A percentile compares a stretch with the other conserved stretches of the same genome.
Evolutionary conservation across 2,888 invertebrate genomes (phyloP).

Genomic region (Toxonevra muliebris): DNA sequence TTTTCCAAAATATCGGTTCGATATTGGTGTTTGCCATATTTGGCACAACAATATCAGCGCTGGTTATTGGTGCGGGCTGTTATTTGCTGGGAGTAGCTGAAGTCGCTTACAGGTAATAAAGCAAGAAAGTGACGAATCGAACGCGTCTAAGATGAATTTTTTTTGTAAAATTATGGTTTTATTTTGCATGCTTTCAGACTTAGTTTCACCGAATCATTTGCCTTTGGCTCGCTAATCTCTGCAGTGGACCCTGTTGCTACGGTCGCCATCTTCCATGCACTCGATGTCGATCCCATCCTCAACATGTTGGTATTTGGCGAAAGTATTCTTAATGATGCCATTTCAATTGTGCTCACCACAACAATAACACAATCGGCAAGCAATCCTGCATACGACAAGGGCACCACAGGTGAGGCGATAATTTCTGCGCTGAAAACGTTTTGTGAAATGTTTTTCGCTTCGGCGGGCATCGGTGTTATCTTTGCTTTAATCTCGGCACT

Average conservation of each 20-base stretch:
- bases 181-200: slow-evolving; percentile 71
- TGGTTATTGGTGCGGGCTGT: slow-evolving; percentile 95
- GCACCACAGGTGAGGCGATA: slow-evolving; percentile 81
- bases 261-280: slow-evolving; percentile 96
- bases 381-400: slow-evolving; percentile 70
- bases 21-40: slow-evolving; percentile 97
- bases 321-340: slow-evolving; percentile 89
- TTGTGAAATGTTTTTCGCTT: slow-evolving; percentile 98
- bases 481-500: slow-evolving; percentile 94
- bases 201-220: slow-evolving; percentile 96
- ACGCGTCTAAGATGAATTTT: not conserved
- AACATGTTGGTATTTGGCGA: slow-evolving; percentile 99
- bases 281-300: slow-evolving; percentile 95
- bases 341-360: slow-evolving; percentile 96
- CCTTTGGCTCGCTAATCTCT: slow-evolving; percentile 95
- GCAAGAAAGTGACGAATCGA: not conserved
- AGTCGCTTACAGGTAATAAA: slow-evolving; percentile 78
- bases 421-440: slow-evolving; percentile 89
- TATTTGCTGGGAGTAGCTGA: slow-evolving; percentile 92
- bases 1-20: slow-evolving; percentile 98
- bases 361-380: slow-evolving; percentile 80
- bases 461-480: slow-evolving; percentile 94
- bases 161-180: not conserved
- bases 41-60: slow-evolving; percentile 96
- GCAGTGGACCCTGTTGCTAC: slow-evolving; percentile 99